phyloP scores from a whole-genome alignment of 2,797 vertebrate genomes.

The Premnoplex brunnescens region DNA sequence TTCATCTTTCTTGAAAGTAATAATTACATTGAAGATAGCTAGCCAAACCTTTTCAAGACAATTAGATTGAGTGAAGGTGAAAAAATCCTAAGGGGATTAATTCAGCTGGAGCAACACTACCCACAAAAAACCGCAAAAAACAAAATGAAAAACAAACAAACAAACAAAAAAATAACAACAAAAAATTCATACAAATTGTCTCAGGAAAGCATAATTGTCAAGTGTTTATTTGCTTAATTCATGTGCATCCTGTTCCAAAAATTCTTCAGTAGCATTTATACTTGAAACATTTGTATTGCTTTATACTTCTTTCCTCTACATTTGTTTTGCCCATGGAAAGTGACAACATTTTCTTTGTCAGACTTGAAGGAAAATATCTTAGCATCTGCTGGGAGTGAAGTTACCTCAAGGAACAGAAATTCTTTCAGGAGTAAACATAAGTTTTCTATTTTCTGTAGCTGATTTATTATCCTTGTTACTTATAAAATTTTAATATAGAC shows the following conservation, averaged over 20 bases:
- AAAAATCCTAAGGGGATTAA: background rate
- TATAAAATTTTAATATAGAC: background rate
- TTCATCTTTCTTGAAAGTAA: conserved; percentile 25
- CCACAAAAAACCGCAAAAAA: background rate
- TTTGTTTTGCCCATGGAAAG: background rate
- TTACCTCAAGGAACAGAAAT: background rate
- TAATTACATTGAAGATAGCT: background rate
- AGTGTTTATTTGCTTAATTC: background rate
- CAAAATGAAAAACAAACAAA: background rate
- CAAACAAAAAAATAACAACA: background rate
- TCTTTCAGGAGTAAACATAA: background rate
- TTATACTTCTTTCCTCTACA: background rate
- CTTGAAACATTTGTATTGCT: background rate
- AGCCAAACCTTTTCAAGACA: background rate
- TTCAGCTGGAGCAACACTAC: background rate
- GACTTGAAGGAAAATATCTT: background rate
- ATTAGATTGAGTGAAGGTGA: background rate
- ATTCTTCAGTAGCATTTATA: background rate
- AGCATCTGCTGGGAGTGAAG: background rate
- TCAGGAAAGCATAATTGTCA: background rate
- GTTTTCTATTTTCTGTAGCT: background rate
- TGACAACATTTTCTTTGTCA: background rate
- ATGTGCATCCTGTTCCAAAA: background rate
- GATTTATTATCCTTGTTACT: background rate
- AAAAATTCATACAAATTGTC: background rate